These are phyloP conservation scores for Pseudoips prasinana DNA, from an alignment of 2,888 invertebrate genomes.

Conservation along the genomic window DNA sequence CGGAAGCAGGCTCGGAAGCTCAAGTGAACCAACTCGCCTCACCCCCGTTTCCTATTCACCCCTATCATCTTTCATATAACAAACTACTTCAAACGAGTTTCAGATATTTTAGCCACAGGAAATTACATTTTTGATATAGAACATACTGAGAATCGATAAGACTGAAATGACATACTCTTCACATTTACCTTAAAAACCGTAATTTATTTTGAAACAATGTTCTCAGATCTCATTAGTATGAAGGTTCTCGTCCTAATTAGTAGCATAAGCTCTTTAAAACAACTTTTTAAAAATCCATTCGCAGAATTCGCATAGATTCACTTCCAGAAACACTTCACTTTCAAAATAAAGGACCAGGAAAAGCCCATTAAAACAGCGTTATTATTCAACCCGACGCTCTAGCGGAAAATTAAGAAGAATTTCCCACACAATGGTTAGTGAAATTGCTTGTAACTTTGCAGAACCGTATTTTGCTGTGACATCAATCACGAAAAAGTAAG, in stretches of 20 bases:
- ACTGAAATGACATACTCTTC: too few relatives aligned
- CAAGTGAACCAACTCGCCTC: conserved; percentile 30
- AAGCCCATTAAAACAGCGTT: conserved; percentile 57
- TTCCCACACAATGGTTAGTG: conserved; percentile 54
- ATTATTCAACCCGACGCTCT: conserved; percentile 58
- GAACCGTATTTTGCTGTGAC: conserved; percentile 43
- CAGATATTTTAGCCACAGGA: conserved; percentile 18
- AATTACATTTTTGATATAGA: conserved; percentile 14
- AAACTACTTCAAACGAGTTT: conserved; percentile 12
- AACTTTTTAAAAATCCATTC: conserved; percentile 17
- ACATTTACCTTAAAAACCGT: too few relatives aligned
- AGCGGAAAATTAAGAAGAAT: conserved; percentile 71
- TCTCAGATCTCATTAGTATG: too few relatives aligned
- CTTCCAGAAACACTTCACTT: conserved; percentile 39
- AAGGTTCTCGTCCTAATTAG: not conserved
- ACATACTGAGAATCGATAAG: too few relatives aligned
- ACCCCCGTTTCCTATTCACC: conserved; percentile 20
- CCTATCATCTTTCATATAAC: conserved; percentile 24
- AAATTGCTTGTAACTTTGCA: conserved; percentile 50
- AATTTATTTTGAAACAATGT: too few relatives aligned
- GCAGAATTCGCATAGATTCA: conserved; percentile 35
- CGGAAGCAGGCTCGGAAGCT: conserved; percentile 49
- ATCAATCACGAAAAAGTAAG: conserved; percentile 45
- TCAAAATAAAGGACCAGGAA: conserved; percentile 55
- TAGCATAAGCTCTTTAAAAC: too few relatives aligned